Conservation (phyloP, 2,797 vertebrate genomes). For the Rhinoraja longicauda region DNA sequence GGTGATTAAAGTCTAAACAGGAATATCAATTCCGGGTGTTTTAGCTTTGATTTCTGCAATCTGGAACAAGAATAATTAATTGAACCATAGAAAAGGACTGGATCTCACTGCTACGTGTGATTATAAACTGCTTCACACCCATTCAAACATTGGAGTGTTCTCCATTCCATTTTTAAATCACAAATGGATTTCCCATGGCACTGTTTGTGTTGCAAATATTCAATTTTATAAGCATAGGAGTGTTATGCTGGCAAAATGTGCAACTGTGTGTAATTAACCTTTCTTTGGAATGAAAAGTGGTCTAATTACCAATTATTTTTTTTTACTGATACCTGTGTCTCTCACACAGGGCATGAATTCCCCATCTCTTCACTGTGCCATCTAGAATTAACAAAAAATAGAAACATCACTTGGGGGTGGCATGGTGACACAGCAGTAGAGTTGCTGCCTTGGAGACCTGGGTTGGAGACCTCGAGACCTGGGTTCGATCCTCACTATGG, state of each 20-base stretch:
- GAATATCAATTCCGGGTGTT: background rate
- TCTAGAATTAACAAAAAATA: background rate
- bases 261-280: background rate
- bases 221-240: background rate
- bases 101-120: background rate
- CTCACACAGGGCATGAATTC: background rate
- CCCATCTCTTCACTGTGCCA: background rate
- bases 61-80: background rate
- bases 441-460: no score
- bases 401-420: no score
- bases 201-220: background rate
- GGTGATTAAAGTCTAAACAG: background rate
- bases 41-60: background rate
- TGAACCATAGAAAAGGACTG: background rate
- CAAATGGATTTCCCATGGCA: background rate
- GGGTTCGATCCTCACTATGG: no score
- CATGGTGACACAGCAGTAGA: no score
- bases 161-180: constrained; percentile 10
- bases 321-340: background rate
- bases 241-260: background rate
- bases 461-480: no score
- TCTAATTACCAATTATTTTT: no score
- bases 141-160: background rate
- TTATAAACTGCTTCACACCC: background rate
- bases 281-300: background rate